Evolutionary conservation across 2,113 vertebrate species (phyloP), one percentile per base, ranked within the genome.

Genomic region (Chaetorhynchus papuensis): DNA sequence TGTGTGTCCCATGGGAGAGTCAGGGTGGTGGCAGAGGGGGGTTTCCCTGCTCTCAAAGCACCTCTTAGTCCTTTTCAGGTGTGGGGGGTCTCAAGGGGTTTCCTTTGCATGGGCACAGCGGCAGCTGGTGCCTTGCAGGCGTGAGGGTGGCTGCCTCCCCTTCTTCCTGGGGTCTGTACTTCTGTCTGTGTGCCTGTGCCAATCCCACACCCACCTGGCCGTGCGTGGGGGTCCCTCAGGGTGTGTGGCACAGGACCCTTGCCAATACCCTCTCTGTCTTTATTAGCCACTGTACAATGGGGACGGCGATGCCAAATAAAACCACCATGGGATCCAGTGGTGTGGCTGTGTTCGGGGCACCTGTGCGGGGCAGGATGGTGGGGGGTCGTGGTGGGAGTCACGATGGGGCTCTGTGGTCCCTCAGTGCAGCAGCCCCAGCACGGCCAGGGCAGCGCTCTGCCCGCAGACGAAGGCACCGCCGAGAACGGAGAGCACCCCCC

Each of bases 381-480:
- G 6, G 8, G 42, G 16, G 15, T 11, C 21, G 5, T 1, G 6
- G 30, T 2, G 57, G 20, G 21, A 37, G 6, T 21, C 45, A 15
- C 10, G 4, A 4, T 1, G 22, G 28, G 30, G 35, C 24, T 57
- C 68, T 3, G 3, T 2, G n/a, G 27, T 15, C n/a, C 30, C 60
- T 93, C 86, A 95, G 60, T 0, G 71, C 86, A 96, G 89, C 64
- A 99, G 96, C 88, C 99, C 98, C 98, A 99, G 95, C 93, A 99
- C 54, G 0, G 99, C 98, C 6, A 97, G 96, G 50, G 98, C 98
- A 20, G 98, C 99, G 81, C 99, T 99, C 97, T 99, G 99, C n/a
- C 99, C 99, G 2, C 99, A 99, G 92, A 99, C 98, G 76, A 99
- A 99, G 39, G 98, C 95, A 7, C 99, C 99, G 2, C 98, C 97